These are phyloP conservation scores for Euclidia mi DNA, from an alignment of 2,888 invertebrate species.

Conservation along the genomic window DNA sequence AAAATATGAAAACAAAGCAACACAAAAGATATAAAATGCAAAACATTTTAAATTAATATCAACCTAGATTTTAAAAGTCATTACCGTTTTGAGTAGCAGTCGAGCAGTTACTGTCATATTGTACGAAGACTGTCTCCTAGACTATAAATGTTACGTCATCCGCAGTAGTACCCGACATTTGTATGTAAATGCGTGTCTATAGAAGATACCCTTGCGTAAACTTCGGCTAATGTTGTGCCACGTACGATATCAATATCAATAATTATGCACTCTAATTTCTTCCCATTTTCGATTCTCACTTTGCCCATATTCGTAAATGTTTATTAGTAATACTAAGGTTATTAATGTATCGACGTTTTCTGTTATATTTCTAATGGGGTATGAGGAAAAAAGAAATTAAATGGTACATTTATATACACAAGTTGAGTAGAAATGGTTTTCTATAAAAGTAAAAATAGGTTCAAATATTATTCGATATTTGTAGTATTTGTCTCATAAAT, in stretches of 20 bases:
- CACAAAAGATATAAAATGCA: not conserved
- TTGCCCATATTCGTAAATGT: too few species aligned
- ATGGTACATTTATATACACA: too few species aligned
- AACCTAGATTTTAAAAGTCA: slow-evolving; percentile 9
- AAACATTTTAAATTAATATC: not conserved
- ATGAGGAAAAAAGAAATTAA: too few species aligned
- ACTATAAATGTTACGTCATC: slow-evolving; percentile 61
- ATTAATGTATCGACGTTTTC: too few species aligned
- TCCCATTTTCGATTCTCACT: too few species aligned
- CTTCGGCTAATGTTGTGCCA: slow-evolving; percentile 43
- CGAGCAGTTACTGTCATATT: slow-evolving; percentile 18
- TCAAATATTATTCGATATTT: too few species aligned
- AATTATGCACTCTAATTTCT: too few species aligned
- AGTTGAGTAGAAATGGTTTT: too few species aligned
- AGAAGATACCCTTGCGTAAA: slow-evolving; percentile 53
- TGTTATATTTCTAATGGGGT: too few species aligned
- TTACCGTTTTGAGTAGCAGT: slow-evolving; percentile 3
- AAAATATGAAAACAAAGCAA: not conserved
- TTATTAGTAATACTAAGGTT: too few species aligned
- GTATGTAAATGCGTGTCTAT: slow-evolving; percentile 60
- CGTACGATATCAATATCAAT: slow-evolving; percentile 9
- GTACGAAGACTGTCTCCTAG: slow-evolving; percentile 31
- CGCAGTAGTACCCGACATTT: slow-evolving; percentile 63
- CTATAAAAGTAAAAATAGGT: too few species aligned
- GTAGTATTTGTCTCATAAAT: too few species aligned